Base-by-base conservation (phyloP, 2,888 invertebrate species). In the Hipparchia sbordonii region DNA sequence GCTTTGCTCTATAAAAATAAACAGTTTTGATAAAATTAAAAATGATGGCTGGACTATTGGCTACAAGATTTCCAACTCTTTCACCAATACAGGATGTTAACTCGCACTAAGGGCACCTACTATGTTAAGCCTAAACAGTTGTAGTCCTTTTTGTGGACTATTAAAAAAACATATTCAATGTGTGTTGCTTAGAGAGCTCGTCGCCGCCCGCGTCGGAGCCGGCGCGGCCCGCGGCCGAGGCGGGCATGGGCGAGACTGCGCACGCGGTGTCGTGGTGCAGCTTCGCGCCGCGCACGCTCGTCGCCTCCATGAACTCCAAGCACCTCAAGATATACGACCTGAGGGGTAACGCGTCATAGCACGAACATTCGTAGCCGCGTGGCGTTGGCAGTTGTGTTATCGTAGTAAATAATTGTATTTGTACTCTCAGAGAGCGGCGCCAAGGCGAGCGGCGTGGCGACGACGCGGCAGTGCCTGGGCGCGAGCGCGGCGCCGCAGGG, bases 291-390 rank as follows among this genome's bases (percentile, higher is more conserved):
- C 96, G 96, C 79, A 95, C 97, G 2, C 94, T 98, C 52, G 95
- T 98, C 1, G 96, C 97, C n/a, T 98, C 98, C 65, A 97, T 98
- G 95, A 98, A 98, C 89, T 95, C 96, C 81, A 98, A 98, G 82
- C 96, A 96, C 81, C 95, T 99, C 61, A 97, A 97, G 89, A 94
- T 99, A 54, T 97, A 97, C 84, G 99, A 99, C 90, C 95, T 98
- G 5, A 94, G 98, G 95, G 98, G 98, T 98, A 89, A 82, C 23
- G 9, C 13, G n/a, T 39, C 39, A 5, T 39, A 39, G 39, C 39
- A 23, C 23, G 23, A 23, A 23, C 23, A 23, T 23, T 39, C 39
- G 39, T 5, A 39, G 39, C 39, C 39, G 39, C 39, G 39, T 23
- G 23, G 23, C 23, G 23, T 13, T 7, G n/a, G 33, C 23, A 23